Percentiles rank a stretch among this genome's conserved stretches.
Evolutionary conservation across 2,113 vertebrate genomes (phyloP).

Genomic region (Pelecanoides urinatrix): DNA sequence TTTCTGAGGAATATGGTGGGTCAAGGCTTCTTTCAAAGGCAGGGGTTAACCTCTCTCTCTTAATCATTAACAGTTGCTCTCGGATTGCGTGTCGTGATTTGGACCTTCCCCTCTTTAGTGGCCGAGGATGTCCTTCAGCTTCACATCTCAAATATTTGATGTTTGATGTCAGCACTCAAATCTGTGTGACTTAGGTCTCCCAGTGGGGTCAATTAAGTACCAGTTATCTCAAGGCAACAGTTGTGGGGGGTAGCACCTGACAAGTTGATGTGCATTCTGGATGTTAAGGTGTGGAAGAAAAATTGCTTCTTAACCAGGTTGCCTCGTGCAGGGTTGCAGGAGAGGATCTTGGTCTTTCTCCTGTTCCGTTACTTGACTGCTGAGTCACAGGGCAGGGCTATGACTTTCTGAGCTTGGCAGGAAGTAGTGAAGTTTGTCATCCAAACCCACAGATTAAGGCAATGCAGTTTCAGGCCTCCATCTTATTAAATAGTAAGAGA

Average conservation of each 20-base stretch:
- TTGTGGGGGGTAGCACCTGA: background rate
- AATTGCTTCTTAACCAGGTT: background rate
- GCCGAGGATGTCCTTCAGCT: background rate
- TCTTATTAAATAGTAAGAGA: background rate
- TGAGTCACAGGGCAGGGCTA: constrained; percentile 64
- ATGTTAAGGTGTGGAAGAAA: background rate
- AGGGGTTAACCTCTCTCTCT: background rate
- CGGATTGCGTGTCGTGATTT: background rate
- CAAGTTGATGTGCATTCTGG: background rate
- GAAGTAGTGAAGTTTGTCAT: constrained; percentile 1
- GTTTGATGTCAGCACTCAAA: background rate
- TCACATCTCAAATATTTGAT: background rate
- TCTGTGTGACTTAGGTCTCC: background rate
- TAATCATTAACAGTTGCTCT: constrained; percentile 52
- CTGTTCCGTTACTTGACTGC: constrained; percentile 17
- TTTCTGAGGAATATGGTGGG: background rate
- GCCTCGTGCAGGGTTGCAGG: background rate
- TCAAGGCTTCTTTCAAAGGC: background rate
- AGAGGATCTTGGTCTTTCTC: background rate
- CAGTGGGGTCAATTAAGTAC: accelerated
- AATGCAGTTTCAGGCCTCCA: background rate
- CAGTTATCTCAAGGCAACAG: accelerated
- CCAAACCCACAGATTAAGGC: constrained; percentile 5
- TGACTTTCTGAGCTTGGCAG: background rate
- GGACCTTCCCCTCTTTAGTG: background rate